Percentiles rank a stretch among this genome's conserved stretches.
Conservation (phyloP, 2,113 vertebrate genomes). For the Crotophaga sulcirostris region DNA sequence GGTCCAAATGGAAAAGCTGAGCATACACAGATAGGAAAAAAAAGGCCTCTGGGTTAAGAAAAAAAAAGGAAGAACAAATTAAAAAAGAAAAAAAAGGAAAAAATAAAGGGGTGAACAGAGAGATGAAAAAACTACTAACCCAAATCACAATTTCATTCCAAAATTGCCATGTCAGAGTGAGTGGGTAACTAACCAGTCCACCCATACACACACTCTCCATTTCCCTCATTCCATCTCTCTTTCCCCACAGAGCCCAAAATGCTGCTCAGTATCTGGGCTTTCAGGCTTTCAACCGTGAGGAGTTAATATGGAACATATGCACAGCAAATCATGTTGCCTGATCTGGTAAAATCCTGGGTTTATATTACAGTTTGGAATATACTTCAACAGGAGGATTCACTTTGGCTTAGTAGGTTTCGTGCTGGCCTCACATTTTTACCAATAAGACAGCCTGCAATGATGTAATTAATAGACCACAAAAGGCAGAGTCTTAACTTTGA, state of each 20-base stretch:
- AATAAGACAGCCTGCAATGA: background rate
- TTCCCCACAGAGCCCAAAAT: background rate
- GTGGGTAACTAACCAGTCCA: background rate
- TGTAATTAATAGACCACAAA: background rate
- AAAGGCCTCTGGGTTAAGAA: background rate
- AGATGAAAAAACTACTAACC: background rate
- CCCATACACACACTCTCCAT: background rate
- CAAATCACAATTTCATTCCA: background rate
- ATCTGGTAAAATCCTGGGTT: background rate
- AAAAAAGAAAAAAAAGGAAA: background rate
- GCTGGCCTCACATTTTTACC: background rate
- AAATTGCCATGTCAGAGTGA: background rate
- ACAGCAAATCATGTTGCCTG: background rate
- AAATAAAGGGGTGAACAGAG: accelerated
- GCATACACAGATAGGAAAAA: background rate
- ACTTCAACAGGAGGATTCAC: background rate
- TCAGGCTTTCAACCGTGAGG: background rate
- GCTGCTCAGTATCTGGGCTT: background rate
- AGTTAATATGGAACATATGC: background rate
- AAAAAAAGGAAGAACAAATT: too few species aligned
- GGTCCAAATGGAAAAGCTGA: background rate
- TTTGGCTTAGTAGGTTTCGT: background rate
- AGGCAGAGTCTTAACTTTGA: background rate
- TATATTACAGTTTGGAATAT: background rate
- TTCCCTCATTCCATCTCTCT: background rate